Evolutionary conservation across 1,140 invertebrate genomes (phyloP), one percentile per base, ranked within the genome.

Genomic region (Pectinophora gossypiella): DNA sequence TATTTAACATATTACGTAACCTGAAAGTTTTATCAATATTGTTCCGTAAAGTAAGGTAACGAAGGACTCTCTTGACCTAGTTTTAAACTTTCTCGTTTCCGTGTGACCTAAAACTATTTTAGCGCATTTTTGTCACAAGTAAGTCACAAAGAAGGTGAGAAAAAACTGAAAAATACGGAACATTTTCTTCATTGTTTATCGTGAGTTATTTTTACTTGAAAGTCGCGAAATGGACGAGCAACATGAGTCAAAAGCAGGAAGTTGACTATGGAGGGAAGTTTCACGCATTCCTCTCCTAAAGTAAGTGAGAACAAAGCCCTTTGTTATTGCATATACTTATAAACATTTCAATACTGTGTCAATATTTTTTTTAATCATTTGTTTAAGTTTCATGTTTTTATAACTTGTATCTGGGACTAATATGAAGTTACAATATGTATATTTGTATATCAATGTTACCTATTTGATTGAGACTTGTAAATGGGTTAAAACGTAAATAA

Each of bases 211-310:
- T 40, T 40, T 16, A n/a, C n/a, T n/a, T n/a, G n/a, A n/a, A n/a
- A n/a, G n/a, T 40, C 5, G 15, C 16, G 3, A 40, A 40, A 16
- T 40, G n/a, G 16, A 3, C 2, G 16, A 40, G 5, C 7, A 40
- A 40, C n/a, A 15, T 40, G n/a, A 15, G 12, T 40, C 3, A 13
- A 40, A 18, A 15, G 49, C n/a, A n/a, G n/a, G 13, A 45, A 75
- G 60, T 47, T 72, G 69, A 75, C 47, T 16, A 75, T 75, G 72
- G 64, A 61, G 54, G 51, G 57, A 52, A 38, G 51, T 54, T 62
- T 48, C 38, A n/a, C 19, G 19, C 44, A 54, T 20, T 56, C 20
- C 10, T 59, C 38, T 43, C 48, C 43, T 27, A 64, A 52, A 54
- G 70, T 73, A 55, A 49, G 13, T 40, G n/a, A 23, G 1, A 32